Evolutionary conservation across 1,140 invertebrate genomes (phyloP).

Genomic region (Drosophila prosaltans): DNA sequence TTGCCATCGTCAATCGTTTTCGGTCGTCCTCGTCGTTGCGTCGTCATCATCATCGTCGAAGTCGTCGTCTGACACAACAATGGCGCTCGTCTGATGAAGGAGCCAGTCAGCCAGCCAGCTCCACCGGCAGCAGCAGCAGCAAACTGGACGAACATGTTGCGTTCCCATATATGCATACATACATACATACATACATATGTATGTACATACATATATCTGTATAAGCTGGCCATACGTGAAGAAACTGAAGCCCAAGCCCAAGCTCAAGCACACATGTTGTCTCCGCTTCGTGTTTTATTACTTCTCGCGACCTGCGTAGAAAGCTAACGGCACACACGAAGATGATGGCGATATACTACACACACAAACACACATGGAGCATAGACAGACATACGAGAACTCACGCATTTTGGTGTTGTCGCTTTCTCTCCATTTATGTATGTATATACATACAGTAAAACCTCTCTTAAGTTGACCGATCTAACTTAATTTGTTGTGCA

Average conservation of each 20-base stretch:
- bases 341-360: constrained; percentile 39
- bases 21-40: constrained; percentile 17
- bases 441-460: constrained; percentile 31
- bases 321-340: constrained; percentile 39
- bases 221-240: constrained; percentile 45
- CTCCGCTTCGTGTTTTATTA: constrained; percentile 77
- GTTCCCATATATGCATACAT: constrained; percentile 32
- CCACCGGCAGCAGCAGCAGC: constrained; percentile 6
- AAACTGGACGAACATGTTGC: constrained; percentile 77
- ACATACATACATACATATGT: constrained; percentile 37
- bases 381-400: constrained; percentile 25
- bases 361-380: constrained; percentile 18
- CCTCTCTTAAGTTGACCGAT: no score
- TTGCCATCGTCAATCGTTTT: constrained; percentile 29
- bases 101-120: constrained; percentile 9
- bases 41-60: constrained; percentile 18
- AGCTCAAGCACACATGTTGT: constrained; percentile 49
- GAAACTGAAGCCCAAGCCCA: constrained; percentile 2
- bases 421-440: constrained; percentile 15
- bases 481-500: no score
- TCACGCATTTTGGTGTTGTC: constrained; percentile 19
- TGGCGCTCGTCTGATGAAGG: constrained; percentile 35
- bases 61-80: constrained; percentile 42
- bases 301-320: constrained; percentile 70
- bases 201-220: constrained; percentile 25